Evolutionary conservation across 1,140 invertebrate species (phyloP).

Genomic region (Uloborus diversus): DNA sequence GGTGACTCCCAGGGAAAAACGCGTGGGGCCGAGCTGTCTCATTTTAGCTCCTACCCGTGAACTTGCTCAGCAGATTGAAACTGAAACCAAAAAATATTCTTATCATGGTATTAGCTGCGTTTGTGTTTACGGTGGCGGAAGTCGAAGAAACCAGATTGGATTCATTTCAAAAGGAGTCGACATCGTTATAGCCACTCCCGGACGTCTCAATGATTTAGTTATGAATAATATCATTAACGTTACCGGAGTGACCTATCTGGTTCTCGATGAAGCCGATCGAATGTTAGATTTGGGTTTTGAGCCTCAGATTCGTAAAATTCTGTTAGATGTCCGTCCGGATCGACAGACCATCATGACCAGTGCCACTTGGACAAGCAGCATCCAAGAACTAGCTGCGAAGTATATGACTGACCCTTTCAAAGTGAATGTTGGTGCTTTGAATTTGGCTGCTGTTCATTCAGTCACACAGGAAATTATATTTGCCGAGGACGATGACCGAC

Average conservation of each 20-base stretch:
- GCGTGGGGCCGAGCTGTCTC: slow-evolving; percentile 83
- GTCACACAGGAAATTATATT: slow-evolving; percentile 36
- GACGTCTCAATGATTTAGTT: slow-evolving; percentile 84
- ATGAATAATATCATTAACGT: slow-evolving; percentile 73
- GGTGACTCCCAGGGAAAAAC: slow-evolving; percentile 69
- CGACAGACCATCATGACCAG: slow-evolving; percentile 70
- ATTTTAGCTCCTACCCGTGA: slow-evolving; percentile 90
- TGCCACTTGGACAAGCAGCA: slow-evolving; percentile 69
- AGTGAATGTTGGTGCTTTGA: slow-evolving; percentile 86
- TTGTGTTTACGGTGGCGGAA: slow-evolving; percentile 88
- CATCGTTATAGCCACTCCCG: slow-evolving; percentile 89
- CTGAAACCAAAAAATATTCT: slow-evolving; percentile 85
- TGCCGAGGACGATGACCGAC: slow-evolving; percentile 33
- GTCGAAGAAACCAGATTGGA: slow-evolving; percentile 78
- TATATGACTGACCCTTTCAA: slow-evolving; percentile 90
- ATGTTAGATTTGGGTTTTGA: slow-evolving; percentile 90
- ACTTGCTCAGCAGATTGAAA: slow-evolving; percentile 88
- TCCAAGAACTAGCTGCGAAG: slow-evolving; percentile 76
- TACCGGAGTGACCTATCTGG: slow-evolving; percentile 81
- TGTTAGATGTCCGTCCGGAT: slow-evolving; percentile 74
- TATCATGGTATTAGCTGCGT: slow-evolving; percentile 84
- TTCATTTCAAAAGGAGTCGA: slow-evolving; percentile 78
- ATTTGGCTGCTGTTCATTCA: slow-evolving; percentile 68
- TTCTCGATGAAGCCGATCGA: slow-evolving; percentile 87
- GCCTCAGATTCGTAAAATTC: slow-evolving; percentile 83